A percentile compares a stretch with the other conserved stretches of the same genome.
These are phyloP conservation scores for Ammodytes marinus DNA, from an alignment of 2,113 vertebrate species.

Conservation along the genomic window DNA sequence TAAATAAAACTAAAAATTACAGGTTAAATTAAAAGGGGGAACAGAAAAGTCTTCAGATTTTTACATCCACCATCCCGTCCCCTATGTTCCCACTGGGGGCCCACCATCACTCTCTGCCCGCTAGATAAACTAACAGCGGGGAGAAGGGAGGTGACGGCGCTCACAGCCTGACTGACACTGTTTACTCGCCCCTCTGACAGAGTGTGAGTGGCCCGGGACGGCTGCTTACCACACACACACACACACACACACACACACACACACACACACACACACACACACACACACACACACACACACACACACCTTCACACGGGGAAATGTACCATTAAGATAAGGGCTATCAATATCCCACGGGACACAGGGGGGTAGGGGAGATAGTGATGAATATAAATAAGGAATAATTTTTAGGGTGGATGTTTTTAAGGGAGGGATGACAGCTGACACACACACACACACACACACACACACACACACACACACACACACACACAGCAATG, in stretches of 20 bases:
- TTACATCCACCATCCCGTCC: slow-evolving; percentile 9
- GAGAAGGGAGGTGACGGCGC: slow-evolving; percentile 77
- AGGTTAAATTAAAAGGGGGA: no score
- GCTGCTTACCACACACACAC: slow-evolving; percentile 48
- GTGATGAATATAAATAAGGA: slow-evolving; percentile 61
- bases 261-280: no score
- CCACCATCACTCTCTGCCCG: slow-evolving; percentile 87
- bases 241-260: no score
- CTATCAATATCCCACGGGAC: slow-evolving; percentile 70
- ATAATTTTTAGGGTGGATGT: slow-evolving; percentile 56
- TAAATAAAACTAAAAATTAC: no score
- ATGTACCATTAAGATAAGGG: slow-evolving; percentile 82
- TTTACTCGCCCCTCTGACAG: slow-evolving; percentile 83
- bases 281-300: no score
- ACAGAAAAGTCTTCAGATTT: no score
- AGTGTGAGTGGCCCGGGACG: slow-evolving; percentile 77
- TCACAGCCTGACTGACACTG: slow-evolving; percentile 79
- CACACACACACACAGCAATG: no score
- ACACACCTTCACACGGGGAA: slow-evolving; percentile 54
- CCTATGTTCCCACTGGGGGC: slow-evolving; percentile 44
- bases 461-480: no score
- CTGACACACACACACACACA: no score
- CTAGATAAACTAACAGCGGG: slow-evolving; percentile 93
- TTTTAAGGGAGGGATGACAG: slow-evolving; percentile 61
- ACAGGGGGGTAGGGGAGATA: slow-evolving; percentile 38